Percentiles rank a stretch among this genome's conserved stretches.
Evolutionary conservation across 2,888 invertebrate species (phyloP).

Genomic region (Eristalinus aeneus): DNA sequence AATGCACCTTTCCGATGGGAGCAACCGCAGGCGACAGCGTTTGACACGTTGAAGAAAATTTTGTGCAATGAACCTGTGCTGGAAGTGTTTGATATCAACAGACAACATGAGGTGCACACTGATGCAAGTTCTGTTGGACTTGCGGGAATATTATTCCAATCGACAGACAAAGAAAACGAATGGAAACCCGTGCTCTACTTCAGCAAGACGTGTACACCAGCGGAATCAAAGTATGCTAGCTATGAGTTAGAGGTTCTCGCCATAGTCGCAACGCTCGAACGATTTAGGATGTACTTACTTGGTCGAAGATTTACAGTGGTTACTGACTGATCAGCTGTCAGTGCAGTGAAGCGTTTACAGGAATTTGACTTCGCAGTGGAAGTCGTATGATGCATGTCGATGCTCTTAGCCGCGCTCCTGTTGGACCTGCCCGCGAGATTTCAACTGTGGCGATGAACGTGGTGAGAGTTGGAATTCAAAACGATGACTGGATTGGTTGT

Average conservation of each 20-base stretch:
- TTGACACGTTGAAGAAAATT: too few species aligned
- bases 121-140: slow-evolving; percentile 3
- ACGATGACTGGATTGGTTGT: slow-evolving; percentile 2
- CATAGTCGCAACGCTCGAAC: slow-evolving; percentile 1
- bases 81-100: too few species aligned
- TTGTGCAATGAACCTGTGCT: too few species aligned
- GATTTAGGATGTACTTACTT: not conserved
- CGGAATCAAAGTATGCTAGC: slow-evolving; percentile 9
- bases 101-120: slow-evolving; percentile 12
- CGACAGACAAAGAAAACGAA: not conserved
- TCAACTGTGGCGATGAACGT: not conserved
- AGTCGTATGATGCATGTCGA: not conserved
- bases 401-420: slow-evolving; percentile 3
- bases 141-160: slow-evolving; percentile 2
- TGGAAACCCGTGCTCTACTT: slow-evolving; percentile 8
- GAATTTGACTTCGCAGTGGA: slow-evolving; percentile 13
- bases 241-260: slow-evolving; percentile 12
- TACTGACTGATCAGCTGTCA: slow-evolving; percentile 18
- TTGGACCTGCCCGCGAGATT: not conserved
- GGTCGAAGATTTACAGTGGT: slow-evolving; percentile 4
- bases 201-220: slow-evolving; percentile 2
- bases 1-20: too few species aligned
- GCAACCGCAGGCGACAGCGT: too few species aligned
- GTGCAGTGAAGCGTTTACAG: not conserved
- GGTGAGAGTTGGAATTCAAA: not conserved